Evolutionary conservation across 2,113 vertebrate genomes (phyloP).

Genomic region (Austrofundulus limnaeus): DNA sequence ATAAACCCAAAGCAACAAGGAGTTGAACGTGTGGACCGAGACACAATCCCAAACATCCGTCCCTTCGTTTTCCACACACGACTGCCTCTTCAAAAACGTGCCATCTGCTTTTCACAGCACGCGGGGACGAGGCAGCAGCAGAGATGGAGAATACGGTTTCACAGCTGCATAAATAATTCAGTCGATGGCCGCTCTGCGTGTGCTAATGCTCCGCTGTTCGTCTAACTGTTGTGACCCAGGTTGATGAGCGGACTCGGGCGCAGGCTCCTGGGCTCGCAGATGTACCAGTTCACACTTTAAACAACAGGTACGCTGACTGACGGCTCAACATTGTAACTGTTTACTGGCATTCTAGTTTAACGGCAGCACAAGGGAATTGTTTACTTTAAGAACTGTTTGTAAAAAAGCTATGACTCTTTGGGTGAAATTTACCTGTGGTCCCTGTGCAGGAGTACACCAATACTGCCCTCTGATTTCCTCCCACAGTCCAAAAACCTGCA

Average conservation of each 20-base stretch:
- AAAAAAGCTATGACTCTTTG: background rate
- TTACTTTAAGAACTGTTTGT: background rate
- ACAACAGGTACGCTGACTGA: constrained; percentile 3
- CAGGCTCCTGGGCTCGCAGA: background rate
- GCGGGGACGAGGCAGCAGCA: constrained; percentile 42
- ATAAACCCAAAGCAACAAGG: background rate
- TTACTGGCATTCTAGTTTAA: constrained; percentile 4
- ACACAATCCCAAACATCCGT: constrained; percentile 24
- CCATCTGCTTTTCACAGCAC: constrained; percentile 68
- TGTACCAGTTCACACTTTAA: background rate
- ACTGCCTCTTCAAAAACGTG: constrained; percentile 57
- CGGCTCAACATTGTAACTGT: constrained; percentile 16
- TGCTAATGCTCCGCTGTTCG: constrained; percentile 30
- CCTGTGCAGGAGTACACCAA: no score
- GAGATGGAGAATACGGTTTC: constrained; percentile 54
- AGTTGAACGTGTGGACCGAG: constrained; percentile 27
- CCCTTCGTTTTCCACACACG: constrained; percentile 51
- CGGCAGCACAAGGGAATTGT: constrained; percentile 15
- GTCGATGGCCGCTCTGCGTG: constrained; percentile 47
- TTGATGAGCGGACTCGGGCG: constrained; percentile 20
- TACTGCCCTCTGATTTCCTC: no score
- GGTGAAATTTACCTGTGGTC: no score
- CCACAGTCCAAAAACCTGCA: no score
- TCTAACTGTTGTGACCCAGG: constrained; percentile 35
- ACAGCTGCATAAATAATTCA: constrained; percentile 70